Base-by-base conservation (phyloP, 1,140 invertebrate species). In the Heliothis subflexa region DNA sequence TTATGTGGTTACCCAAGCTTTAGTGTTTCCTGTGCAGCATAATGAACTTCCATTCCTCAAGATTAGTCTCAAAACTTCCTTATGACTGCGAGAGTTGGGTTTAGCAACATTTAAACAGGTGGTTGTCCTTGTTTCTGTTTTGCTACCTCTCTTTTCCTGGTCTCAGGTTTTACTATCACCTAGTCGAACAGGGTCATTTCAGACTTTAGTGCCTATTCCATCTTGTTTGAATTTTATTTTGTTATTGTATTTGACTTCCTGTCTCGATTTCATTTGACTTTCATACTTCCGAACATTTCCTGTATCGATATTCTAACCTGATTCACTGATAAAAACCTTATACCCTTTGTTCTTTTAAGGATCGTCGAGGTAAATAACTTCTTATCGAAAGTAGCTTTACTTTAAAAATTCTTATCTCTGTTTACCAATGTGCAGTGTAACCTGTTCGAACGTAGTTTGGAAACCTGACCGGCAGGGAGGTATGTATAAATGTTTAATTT, bases 91-190 rank as follows among this genome's bases (percentile, higher is more conserved):
- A 45, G 9, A 14, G 21, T 57, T 47, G 0, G 61, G 33, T 57
- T 71, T 55, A 71, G 68, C 49, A 55, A 55, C 47, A 52, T 70
- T 71, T 14, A 55, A 59, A 73, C 71, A 21, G 71, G 71, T 73
- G 45, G n/a, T 11, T 59, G 71, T 59, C 71, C 71, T 73, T 59
- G 71, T 40, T 59, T 28, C 54, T 49, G 66, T 73, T 61, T 73
- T n/a, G 18, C 71, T 21, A 21, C 71, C 71, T 57, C 66, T 73
- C 55, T 59, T 59, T 73, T 73, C 71, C 71, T 73, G 71, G 54
- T 73, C n/a, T 59, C 71, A 5, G 13, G 18, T n/a, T 25, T 59
- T 45, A 73, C 52, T 73, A 73, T 73, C 71, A 59, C 52, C 71
- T 59, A 59, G 55, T 47, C 12, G 28, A 16, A 33, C 71, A 73